These are phyloP conservation scores for Muschampia plurimacula DNA, from an alignment of 2,888 invertebrate genomes.

Conservation along the genomic window DNA sequence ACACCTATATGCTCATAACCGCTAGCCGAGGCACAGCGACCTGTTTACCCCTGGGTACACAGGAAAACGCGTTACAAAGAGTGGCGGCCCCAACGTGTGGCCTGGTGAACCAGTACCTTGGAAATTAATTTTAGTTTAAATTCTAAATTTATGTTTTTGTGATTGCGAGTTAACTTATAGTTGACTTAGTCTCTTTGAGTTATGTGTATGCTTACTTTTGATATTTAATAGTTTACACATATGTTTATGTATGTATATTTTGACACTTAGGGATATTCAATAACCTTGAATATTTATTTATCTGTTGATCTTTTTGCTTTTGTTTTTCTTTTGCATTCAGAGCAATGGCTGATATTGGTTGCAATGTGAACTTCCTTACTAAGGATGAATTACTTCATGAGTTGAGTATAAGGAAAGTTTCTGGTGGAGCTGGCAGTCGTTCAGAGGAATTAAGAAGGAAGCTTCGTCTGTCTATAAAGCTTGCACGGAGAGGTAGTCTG, in stretches of 20 bases:
- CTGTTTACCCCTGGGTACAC: too few relatives aligned
- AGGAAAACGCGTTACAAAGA: too few relatives aligned
- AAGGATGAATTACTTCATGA: not conserved
- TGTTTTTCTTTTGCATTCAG: not conserved
- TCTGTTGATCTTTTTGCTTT: too few relatives aligned
- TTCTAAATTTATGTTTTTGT: not conserved
- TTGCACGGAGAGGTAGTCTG: slow-evolving; percentile 4
- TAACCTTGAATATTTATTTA: too few relatives aligned
- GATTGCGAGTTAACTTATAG: too few relatives aligned
- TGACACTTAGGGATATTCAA: too few relatives aligned
- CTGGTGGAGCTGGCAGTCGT: not conserved
- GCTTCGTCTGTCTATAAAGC: not conserved
- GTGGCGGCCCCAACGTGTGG: not conserved
- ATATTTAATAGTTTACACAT: too few relatives aligned
- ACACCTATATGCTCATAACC: too few relatives aligned
- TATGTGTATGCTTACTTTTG: too few relatives aligned
- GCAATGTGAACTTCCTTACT: slow-evolving; percentile 1
- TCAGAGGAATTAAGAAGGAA: not conserved
- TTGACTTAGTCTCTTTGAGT: too few relatives aligned
- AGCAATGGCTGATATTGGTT: not conserved
- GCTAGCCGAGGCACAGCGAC: too few relatives aligned
- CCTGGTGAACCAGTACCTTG: not conserved
- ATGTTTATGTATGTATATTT: too few relatives aligned
- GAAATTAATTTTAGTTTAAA: not conserved
- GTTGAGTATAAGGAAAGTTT: not conserved